A percentile compares a stretch with the other conserved stretches of the same genome.
phyloP scores from a whole-genome alignment of 2,113 vertebrate genomes.

The Thunnus thynnus region DNA sequence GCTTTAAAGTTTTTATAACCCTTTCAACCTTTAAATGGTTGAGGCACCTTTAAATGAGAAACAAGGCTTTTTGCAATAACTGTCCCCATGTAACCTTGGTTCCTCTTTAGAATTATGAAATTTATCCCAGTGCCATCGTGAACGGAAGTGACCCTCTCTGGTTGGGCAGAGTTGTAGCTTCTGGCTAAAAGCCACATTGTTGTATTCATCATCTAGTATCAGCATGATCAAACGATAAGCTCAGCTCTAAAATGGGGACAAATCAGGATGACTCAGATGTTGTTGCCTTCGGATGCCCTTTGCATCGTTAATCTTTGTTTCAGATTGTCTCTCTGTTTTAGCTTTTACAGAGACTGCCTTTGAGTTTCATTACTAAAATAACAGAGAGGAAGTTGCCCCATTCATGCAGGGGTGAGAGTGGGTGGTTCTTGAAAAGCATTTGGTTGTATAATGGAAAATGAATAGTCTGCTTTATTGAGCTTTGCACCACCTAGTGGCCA shows the following conservation, averaged over 20 bases:
- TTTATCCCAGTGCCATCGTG: constrained; percentile 1
- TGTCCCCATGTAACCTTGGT: background rate
- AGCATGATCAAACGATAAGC: constrained; percentile 52
- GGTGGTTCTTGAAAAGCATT: constrained; percentile 57
- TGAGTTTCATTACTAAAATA: constrained; percentile 13
- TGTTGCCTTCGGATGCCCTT: background rate
- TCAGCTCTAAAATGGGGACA: constrained; percentile 40
- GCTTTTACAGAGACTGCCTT: background rate
- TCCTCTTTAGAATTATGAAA: constrained; percentile 57
- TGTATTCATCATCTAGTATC: constrained; percentile 26
- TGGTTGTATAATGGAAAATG: background rate
- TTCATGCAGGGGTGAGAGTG: constrained; percentile 9
- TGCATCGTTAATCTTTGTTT: constrained; percentile 6
- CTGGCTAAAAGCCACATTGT: background rate
- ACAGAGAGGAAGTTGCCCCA: constrained; percentile 41
- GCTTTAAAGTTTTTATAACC: background rate
- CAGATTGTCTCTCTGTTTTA: background rate
- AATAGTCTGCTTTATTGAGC: background rate
- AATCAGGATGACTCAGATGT: constrained; percentile 32
- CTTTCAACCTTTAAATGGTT: background rate
- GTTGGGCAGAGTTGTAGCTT: constrained; percentile 14
- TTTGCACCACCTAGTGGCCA: constrained; percentile 72
- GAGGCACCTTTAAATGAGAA: constrained; percentile 11
- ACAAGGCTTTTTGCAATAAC: background rate
- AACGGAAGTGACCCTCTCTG: constrained; percentile 20